Evolutionary conservation across 1,140 invertebrate species (phyloP).

Genomic region (Tetragnatha versicolor): DNA sequence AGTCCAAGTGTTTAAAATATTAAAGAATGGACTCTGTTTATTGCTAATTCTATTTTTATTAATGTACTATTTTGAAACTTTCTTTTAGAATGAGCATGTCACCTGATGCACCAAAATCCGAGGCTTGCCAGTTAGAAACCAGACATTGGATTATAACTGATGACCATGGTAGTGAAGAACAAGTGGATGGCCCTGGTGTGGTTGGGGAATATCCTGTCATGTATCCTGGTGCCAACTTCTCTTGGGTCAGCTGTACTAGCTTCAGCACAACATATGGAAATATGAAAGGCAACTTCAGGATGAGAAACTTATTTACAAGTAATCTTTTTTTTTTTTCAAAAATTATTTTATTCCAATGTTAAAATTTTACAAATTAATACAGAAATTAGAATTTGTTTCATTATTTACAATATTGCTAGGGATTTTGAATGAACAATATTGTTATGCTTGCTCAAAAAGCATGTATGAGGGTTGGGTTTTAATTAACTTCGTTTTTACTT

Average conservation of each 20-base stretch:
- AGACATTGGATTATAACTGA: constrained; percentile 61
- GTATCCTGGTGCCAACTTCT: constrained; percentile 59
- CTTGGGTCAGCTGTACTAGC: constrained; percentile 60
- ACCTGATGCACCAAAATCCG: constrained; percentile 32
- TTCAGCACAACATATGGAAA: constrained; percentile 61
- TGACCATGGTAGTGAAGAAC: constrained; percentile 59
- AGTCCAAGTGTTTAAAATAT: no score
- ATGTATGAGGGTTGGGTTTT: no score
- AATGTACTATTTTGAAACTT: no score
- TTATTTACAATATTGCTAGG: no score
- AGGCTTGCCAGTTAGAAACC: constrained; percentile 59
- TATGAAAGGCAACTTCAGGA: constrained; percentile 60
- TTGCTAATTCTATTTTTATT: no score
- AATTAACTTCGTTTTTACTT: no score
- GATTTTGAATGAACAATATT: no score
- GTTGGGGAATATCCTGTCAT: constrained; percentile 61
- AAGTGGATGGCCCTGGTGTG: constrained; percentile 61
- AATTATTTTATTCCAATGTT: neutral
- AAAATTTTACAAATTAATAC: neutral
- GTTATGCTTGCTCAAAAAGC: no score
- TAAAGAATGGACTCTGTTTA: no score
- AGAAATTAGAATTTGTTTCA: neutral
- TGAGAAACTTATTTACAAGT: constrained; percentile 60
- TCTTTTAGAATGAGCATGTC: constrained; percentile 55
- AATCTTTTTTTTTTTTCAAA: neutral